Percentiles rank a stretch among this genome's conserved stretches.
Conservation (phyloP, 2,888 invertebrate genomes). For the Tenodera sinensis region DNA sequence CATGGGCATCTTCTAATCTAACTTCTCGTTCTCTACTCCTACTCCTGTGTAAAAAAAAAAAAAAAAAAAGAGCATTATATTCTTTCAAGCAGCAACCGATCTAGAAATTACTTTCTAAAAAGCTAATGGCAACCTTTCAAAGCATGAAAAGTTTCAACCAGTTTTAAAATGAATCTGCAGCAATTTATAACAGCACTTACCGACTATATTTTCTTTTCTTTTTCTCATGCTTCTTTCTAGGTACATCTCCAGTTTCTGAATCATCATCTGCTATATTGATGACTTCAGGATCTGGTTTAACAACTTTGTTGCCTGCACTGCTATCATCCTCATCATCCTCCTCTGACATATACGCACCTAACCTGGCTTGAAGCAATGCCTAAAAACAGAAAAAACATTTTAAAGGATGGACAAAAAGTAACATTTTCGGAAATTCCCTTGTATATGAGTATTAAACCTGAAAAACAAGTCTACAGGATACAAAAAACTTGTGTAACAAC, state of each 20-base stretch:
- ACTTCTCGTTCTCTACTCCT: slow-evolving; percentile 33
- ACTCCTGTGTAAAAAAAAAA: slow-evolving; percentile 28
- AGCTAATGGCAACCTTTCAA: too few species aligned
- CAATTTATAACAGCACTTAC: slow-evolving; percentile 8
- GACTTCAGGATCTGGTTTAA: slow-evolving; percentile 32
- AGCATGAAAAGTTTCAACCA: too few species aligned
- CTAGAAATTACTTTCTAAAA: neutral
- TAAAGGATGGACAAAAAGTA: neutral
- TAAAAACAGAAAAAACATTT: slow-evolving; percentile 33
- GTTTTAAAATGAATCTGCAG: too few species aligned
- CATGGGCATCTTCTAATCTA: slow-evolving; percentile 22
- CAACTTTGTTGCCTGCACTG: slow-evolving; percentile 25
- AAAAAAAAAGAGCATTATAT: neutral
- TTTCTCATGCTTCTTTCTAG: slow-evolving; percentile 28
- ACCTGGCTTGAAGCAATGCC: slow-evolving; percentile 66
- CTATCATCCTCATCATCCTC: slow-evolving; percentile 32
- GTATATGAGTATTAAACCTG: too few species aligned
- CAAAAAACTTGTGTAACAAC: too few species aligned
- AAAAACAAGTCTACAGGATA: too few species aligned
- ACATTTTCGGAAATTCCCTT: neutral
- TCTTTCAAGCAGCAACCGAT: neutral
- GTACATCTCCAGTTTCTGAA: slow-evolving; percentile 32
- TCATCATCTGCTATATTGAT: slow-evolving; percentile 38
- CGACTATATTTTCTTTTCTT: slow-evolving; percentile 30
- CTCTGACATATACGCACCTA: slow-evolving; percentile 67